Conservation (phyloP, 2,113 vertebrate species). For the Lontra canadensis region DNA sequence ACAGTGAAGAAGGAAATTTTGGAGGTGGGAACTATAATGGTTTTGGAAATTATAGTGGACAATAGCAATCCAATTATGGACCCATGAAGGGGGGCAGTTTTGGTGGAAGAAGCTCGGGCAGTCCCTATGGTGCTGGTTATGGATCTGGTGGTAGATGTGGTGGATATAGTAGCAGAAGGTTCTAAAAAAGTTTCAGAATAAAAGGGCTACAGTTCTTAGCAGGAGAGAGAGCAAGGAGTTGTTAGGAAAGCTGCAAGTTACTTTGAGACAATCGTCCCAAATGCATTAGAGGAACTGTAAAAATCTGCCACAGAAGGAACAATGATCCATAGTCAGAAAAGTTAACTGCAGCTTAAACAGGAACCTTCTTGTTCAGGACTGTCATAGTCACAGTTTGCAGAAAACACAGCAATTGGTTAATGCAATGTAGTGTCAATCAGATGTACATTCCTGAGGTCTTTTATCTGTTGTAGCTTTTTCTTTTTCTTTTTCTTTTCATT, state of each 20-base stretch:
- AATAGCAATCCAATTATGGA: too few species aligned
- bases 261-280: constrained; percentile 98
- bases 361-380: constrained; percentile 95
- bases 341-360: constrained; percentile 96
- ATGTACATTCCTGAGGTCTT: constrained; percentile 94
- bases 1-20: too few species aligned
- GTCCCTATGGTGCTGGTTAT: too few species aligned
- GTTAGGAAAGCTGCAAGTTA: constrained; percentile 99
- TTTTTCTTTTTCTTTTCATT: constrained; percentile 88
- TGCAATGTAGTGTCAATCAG: constrained; percentile 91
- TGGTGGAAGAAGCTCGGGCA: too few species aligned
- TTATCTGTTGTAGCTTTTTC: constrained; percentile 91
- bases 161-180: not conserved
- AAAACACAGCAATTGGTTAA: constrained; percentile 91
- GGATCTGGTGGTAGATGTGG: too few species aligned
- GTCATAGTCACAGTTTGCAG: constrained; percentile 93
- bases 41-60: too few species aligned
- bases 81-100: too few species aligned
- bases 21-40: too few species aligned
- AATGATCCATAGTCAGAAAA: constrained; percentile 96
- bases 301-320: constrained; percentile 91
- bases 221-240: constrained; percentile 98
- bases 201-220: constrained; percentile 98
- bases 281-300: constrained; percentile 96
- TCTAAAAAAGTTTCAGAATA: not conserved